Base-by-base conservation (phyloP, 1,140 invertebrate genomes). In the Caerostris extrusa region DNA sequence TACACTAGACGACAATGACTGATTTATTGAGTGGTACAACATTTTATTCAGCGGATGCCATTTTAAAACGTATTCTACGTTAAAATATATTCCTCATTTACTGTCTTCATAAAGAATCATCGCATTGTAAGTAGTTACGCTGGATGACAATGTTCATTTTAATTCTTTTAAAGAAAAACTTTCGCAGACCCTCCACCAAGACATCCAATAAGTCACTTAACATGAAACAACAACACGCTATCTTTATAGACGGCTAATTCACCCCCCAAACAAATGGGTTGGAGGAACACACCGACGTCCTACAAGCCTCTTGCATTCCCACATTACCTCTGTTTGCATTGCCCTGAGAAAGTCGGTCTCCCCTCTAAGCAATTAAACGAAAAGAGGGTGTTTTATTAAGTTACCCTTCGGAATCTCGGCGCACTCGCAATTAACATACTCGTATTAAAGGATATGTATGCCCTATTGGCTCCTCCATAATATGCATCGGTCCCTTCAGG, bases 351-450 rank as follows among this genome's bases (percentile, higher is more conserved):
- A 34, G 34, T 34, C 34, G 34, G 34, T 34, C 7, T 14, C 50
- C 71, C 50, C 34, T 4, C 10, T 34, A 4, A 17, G 71, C 71
- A 17, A 77, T 77, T 53, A 77, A 77, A 77, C 34, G 50, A 77
- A 77, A 19, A 34, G 61, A 12, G 12, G 69, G 69, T 53, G 71
- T 77, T 77, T 77, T 77, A 77, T 77, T 77, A 77, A 77, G 71
- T 77, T 77, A 77, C 50, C 34, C 34, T 34, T 12, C 71, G 10
- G 71, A 77, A 77, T 77, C 71, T 77, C 71, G 71, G 71, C 50
- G 71, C 10, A 77, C 34, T 77, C 71, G 53, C 71, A 77, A 77
- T 77, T 77, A 77, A 77, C 71, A 77, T 77, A 77, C 71, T 77
- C 34, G 5, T 77, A 77, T 77, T 77, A 77, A 53, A 77, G 71